Evolutionary conservation across 2,888 invertebrate species (phyloP), one percentile per base, ranked within the genome.

Genomic region (Idaea straminata): DNA sequence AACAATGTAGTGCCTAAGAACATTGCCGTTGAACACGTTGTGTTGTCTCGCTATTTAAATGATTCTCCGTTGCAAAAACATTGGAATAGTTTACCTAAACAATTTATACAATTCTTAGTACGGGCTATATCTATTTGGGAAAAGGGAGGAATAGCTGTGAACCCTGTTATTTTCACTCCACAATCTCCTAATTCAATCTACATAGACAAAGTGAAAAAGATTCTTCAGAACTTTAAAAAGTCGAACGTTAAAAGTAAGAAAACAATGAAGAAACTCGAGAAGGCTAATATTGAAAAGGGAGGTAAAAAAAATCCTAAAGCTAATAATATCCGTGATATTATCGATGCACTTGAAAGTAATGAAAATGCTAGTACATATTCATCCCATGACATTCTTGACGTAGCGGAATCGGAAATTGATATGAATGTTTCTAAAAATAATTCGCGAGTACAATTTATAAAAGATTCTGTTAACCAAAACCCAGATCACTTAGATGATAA

Each of bases 271-370:
- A 70, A 65, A 62, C 70, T 69, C 57, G 61, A 61, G 58, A 72
- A 66, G 16, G 67, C 47, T 35, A 64, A 64, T 25, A 61, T 61
- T 35, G 63, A 62, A 35, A 66, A 62, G 36, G 63, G 65, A 15
- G 62, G 63, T 62, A 62, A 74, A 70, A 62, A 68, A 59, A 73
- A 82, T 69, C 79, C 78, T 66, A 84, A 74, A 76, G 74, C 84
- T 0, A 88, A 91, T 77, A 92, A 91, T 71, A 92, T 92, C 72
- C 83, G 80, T 61, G 92, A 92, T 70, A 86, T 92, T 64, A 91
- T 92, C 66, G 78, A 89, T 69, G 84, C 81, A 61, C 72, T 91
- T 64, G 84, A 90, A 72, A 76, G 70, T 59, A 80, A 83, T 7
- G 75, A 79, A 7, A 73, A 64, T 57, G 63, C 71, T 35, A 67